Conservation (phyloP, 2,797 vertebrate species). For the Phrynocephalus forsythii region DNA sequence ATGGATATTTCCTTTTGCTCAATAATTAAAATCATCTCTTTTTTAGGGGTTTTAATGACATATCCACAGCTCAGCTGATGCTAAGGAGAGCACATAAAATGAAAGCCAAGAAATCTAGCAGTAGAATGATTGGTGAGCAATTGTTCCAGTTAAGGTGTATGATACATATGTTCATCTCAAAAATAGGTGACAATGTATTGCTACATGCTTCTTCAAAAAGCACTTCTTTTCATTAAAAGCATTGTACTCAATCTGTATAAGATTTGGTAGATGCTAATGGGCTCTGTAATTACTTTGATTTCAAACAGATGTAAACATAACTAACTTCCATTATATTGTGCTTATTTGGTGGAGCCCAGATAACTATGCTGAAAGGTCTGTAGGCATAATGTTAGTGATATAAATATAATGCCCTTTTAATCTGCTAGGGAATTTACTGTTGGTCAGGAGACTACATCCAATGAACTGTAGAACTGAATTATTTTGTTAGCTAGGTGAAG, state of each 20-base stretch:
- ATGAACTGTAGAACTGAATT: background rate
- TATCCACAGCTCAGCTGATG: conserved; percentile 88
- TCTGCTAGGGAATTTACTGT: background rate
- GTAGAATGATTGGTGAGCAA: conserved; percentile 82
- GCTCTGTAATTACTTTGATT: background rate
- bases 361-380: background rate
- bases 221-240: background rate
- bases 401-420: background rate
- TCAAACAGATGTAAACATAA: background rate
- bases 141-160: conserved; percentile 8
- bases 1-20: conserved; percentile 27
- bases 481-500: background rate
- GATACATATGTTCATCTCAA: background rate
- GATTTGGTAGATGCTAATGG: background rate
- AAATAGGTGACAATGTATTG: background rate
- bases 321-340: background rate
- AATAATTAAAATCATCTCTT: conserved; percentile 55
- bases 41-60: conserved; percentile 89
- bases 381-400: background rate
- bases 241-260: background rate
- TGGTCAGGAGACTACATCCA: background rate
- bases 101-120: conserved; percentile 82
- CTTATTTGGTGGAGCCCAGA: background rate
- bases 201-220: background rate
- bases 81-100: conserved; percentile 93